Evolutionary conservation across 2,888 invertebrate genomes (phyloP).

Genomic region (Cataglyphis livida): DNA sequence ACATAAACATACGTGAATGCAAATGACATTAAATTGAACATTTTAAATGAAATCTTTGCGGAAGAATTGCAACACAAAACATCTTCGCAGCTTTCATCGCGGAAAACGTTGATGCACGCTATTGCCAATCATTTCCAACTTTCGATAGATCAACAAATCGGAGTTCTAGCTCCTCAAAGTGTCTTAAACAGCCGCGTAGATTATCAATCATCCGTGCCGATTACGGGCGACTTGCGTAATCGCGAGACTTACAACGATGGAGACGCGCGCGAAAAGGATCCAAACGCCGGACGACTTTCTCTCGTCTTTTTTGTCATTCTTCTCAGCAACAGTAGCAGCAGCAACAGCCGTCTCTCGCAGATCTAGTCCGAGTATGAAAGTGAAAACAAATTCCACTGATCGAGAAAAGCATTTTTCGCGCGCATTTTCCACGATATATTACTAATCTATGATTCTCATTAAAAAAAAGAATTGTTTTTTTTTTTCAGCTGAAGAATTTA

Average conservation of each 20-base stretch:
- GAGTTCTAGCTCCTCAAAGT: background rate
- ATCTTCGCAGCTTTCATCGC: slow-evolving; percentile 30
- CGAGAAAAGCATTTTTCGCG: slow-evolving; percentile 26
- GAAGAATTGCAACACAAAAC: background rate
- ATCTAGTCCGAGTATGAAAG: slow-evolving; percentile 73
- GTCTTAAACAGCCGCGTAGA: slow-evolving; percentile 26
- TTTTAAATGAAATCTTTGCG: background rate
- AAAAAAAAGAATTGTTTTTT: background rate
- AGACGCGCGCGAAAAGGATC: slow-evolving; percentile 31
- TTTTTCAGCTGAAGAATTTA: background rate
- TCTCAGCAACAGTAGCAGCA: slow-evolving; percentile 7
- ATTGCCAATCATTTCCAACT: slow-evolving; percentile 29
- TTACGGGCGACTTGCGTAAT: slow-evolving; percentile 67
- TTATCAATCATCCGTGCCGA: slow-evolving; percentile 53
- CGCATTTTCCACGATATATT: background rate
- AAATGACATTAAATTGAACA: background rate
- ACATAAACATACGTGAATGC: background rate
- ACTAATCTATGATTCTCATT: background rate
- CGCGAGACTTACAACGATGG: slow-evolving; percentile 26
- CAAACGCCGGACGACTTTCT: slow-evolving; percentile 73
- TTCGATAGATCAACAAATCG: slow-evolving; percentile 6
- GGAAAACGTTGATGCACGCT: slow-evolving; percentile 27
- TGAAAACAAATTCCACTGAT: slow-evolving; percentile 73
- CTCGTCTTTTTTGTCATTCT: slow-evolving; percentile 67
- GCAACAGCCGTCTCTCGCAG: background rate